These are phyloP conservation scores for Aproaerema taeniolella DNA, from an alignment of 2,888 invertebrate species.

Conservation along the genomic window DNA sequence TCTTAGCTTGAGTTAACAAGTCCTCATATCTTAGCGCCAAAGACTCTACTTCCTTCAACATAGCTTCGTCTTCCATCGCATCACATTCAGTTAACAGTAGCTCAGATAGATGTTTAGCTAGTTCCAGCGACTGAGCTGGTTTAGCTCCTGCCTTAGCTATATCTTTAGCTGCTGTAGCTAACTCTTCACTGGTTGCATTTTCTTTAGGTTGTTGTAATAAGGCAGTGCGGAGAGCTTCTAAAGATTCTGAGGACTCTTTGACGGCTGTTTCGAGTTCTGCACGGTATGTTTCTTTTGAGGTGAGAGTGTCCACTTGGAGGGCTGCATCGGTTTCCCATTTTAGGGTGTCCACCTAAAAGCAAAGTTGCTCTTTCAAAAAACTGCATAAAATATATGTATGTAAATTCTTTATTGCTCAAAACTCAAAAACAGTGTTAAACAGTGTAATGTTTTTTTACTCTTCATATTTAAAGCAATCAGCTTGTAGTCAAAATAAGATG, in stretches of 20 bases:
- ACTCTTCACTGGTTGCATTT: constrained; percentile 75
- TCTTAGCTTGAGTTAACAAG: constrained; percentile 83
- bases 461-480: no score
- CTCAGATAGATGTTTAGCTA: constrained; percentile 87
- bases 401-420: no score
- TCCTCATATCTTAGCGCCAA: constrained; percentile 82
- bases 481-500: no score
- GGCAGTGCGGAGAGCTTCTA: constrained; percentile 81
- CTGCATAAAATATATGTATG: no score
- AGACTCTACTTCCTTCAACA: constrained; percentile 80
- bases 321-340: constrained; percentile 86
- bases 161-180: constrained; percentile 81
- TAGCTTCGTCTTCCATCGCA: constrained; percentile 81
- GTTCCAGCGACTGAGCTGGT: constrained; percentile 88
- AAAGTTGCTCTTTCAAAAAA: no score
- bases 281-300: constrained; percentile 89
- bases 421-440: no score
- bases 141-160: constrained; percentile 86
- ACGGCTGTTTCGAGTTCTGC: constrained; percentile 86
- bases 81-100: constrained; percentile 85
- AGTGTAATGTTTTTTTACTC: no score
- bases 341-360: constrained; percentile 83
- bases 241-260: constrained; percentile 81
- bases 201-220: constrained; percentile 51
- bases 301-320: constrained; percentile 90